Percentiles rank a stretch among this genome's conserved stretches.
Conservation (phyloP, 2,113 vertebrate species). For the Candoia aspera region DNA sequence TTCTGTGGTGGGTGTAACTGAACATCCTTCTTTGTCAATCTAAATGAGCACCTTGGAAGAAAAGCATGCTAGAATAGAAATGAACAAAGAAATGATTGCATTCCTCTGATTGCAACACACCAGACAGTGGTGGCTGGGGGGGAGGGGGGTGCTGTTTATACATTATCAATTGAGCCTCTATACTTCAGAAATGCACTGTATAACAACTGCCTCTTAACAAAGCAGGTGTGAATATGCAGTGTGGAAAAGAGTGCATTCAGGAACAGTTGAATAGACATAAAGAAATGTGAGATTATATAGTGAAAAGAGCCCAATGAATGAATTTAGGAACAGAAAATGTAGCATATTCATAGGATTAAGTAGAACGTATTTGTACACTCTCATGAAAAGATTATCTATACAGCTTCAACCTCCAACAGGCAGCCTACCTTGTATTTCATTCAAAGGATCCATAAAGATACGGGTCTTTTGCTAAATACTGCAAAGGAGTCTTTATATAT, state of each 20-base stretch:
- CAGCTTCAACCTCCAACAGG: background rate
- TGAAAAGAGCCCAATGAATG: conserved; percentile 29
- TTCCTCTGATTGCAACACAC: background rate
- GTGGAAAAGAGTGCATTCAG: background rate
- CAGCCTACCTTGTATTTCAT: background rate
- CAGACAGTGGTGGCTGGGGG: background rate
- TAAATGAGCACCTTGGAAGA: background rate
- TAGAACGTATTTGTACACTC: background rate
- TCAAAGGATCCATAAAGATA: background rate
- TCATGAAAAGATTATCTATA: conserved; percentile 16
- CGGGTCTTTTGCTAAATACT: background rate
- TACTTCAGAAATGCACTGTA: background rate
- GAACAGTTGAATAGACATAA: conserved; percentile 37
- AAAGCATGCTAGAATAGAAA: background rate
- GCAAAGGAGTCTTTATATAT: conserved; percentile 21
- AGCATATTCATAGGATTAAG: background rate
- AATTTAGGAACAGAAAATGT: conserved; percentile 10
- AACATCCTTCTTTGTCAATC: background rate
- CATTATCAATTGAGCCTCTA: background rate
- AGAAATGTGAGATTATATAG: conserved; percentile 14
- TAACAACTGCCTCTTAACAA: background rate
- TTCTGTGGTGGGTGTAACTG: background rate
- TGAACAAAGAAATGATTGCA: background rate
- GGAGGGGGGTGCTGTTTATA: background rate
- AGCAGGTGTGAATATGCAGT: background rate